Evolutionary conservation across 2,888 invertebrate genomes (phyloP), one percentile per base, ranked within the genome.

Genomic region (Pristionchus japonicus): DNA sequence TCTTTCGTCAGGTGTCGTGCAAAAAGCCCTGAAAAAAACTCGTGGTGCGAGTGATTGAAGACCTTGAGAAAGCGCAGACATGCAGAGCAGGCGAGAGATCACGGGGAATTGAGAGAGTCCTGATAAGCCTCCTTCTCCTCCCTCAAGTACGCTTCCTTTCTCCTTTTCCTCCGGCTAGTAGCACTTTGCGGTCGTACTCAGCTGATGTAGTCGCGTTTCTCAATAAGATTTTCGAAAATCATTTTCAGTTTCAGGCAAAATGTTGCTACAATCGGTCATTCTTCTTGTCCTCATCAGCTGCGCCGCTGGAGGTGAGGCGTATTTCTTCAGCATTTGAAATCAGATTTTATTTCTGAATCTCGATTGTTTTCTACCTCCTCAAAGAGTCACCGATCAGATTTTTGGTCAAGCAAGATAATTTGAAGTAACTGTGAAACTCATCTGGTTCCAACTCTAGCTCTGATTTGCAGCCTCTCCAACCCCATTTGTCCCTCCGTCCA

Each of bases 401-500:
- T 47, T 13, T 47, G 9, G 13, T 47, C 9, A 13, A 47, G 47
- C 47, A 47, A 47, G 47, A 11, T 6, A 47, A 47, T 47, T 47
- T 6, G 13, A 47, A 11, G 47, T 47, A 13, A 13, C 61, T 61
- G 61, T 23, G 61, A 61, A 61, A 61, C 17, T n/a, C 61, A 17
- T n/a, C 61, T 61, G 23, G n/a, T 20, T 61, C 61, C 9, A 17
- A 17, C 61, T n/a, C 20, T 13, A 61, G 9, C 23, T 13, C 20
- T 61, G 61, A 61, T 47, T 15, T 49, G 9, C 77, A 83, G 82
- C 82, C 34, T 80, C 80, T 47, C 49, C 82, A 0, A 83, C 82
- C 9, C 82, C 82, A 6, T 83, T 83, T 52, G 52, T 83, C 4
- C 82, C 82, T 52, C 82, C 82, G 23, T 83, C 82, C 17, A 83